A percentile compares a stretch with the other conserved stretches of the same genome.
Conservation (phyloP, 1,140 invertebrate genomes). For the Drosophila sturtevanti region DNA sequence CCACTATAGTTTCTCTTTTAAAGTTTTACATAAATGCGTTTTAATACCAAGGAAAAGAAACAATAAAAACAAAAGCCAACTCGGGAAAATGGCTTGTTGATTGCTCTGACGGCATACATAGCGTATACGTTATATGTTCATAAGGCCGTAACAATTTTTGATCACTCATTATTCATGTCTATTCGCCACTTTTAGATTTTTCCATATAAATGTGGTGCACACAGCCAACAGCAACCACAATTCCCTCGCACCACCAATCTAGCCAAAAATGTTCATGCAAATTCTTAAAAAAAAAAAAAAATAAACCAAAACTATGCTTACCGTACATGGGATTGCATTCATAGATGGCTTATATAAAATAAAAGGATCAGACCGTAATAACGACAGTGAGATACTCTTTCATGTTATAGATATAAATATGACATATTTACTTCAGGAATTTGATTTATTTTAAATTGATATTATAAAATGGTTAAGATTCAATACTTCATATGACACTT, state of each 20-base stretch:
- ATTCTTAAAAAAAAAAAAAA: slow-evolving; percentile 27
- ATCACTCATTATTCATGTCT: slow-evolving; percentile 77
- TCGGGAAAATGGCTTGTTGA: background rate
- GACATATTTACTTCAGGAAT: too few species aligned
- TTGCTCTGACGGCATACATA: slow-evolving; percentile 32
- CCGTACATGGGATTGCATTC: slow-evolving; percentile 9
- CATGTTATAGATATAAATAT: too few species aligned
- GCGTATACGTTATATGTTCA: slow-evolving; percentile 60
- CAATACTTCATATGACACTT: too few species aligned
- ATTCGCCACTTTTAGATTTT: slow-evolving; percentile 53
- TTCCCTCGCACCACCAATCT: slow-evolving; percentile 33
- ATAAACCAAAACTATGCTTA: background rate
- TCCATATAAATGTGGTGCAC: slow-evolving; percentile 46
- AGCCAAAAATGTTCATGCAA: slow-evolving; percentile 54
- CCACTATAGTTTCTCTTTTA: slow-evolving; percentile 66
- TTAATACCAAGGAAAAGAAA: slow-evolving; percentile 61
- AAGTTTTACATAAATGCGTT: slow-evolving; percentile 78
- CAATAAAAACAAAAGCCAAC: slow-evolving; percentile 7
- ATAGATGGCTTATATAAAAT: background rate
- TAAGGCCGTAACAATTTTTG: slow-evolving; percentile 36
- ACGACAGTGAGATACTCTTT: background rate
- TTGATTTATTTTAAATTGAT: too few species aligned
- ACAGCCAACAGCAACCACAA: background rate
- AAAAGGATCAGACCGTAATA: background rate
- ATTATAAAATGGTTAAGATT: too few species aligned